A percentile compares a stretch with the other conserved stretches of the same genome.
phyloP scores from a whole-genome alignment of 2,888 invertebrate genomes.

The Trachelus iudaicus region DNA sequence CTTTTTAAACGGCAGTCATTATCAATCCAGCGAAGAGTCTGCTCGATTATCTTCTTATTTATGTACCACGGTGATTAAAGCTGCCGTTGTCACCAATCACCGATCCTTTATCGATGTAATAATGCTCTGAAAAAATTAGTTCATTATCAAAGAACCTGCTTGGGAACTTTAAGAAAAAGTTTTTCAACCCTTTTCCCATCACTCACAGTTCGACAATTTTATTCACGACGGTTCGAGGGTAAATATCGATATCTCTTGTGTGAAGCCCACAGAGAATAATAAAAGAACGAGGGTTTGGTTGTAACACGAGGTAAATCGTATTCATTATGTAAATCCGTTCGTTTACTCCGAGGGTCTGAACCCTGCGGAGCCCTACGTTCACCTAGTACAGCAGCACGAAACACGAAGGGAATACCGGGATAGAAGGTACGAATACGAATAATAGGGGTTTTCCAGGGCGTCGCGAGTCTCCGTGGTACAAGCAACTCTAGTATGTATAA shows the following conservation, averaged over 20 bases:
- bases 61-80: background rate
- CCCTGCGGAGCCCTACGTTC: background rate
- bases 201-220: background rate
- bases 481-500: constrained; percentile 2
- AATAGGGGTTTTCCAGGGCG: background rate
- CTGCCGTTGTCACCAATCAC: background rate
- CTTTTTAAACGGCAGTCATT: background rate
- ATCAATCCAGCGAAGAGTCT: background rate
- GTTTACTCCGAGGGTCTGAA: background rate
- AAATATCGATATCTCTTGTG: background rate
- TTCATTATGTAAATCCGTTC: constrained; percentile 5
- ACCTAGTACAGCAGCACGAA: background rate
- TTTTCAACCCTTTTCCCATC: background rate
- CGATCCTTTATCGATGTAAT: background rate
- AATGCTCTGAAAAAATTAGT: background rate
- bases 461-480: background rate
- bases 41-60: background rate
- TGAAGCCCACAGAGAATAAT: background rate
- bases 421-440: background rate
- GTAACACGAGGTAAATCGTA: background rate
- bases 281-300: background rate
- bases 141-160: background rate
- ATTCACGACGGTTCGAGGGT: background rate
- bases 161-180: background rate
- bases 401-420: background rate